Evolutionary conservation across 53 echinoderm and acorn worm genomes (phyloP), one percentile per base, ranked within the genome.

Genomic region (Paracentrotus lividus): DNA sequence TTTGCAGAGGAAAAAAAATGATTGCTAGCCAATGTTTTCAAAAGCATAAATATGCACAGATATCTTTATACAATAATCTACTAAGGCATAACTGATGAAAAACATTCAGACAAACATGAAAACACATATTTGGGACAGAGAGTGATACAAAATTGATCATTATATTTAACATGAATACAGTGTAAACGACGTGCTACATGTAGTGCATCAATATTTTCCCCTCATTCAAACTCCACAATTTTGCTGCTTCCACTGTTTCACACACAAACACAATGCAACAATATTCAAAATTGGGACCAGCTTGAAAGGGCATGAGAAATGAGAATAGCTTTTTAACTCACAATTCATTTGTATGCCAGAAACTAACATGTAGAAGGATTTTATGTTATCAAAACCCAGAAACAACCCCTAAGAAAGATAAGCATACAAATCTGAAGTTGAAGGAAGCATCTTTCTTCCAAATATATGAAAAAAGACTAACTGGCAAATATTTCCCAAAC

Each of bases 41-140:
- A 72, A 72, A 72, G 20, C 40, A 29, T 72, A 72, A 72, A 40
- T 72, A 72, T 18, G 40, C 72, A 72, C 72, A 72, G 15, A 40
- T 5, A 72, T 14, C 57, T 72, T 72, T 72, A 36, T 72, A 72
- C 31, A 36, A 36, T 36, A 16, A 72, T 72, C 69, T 69, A 72
- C 20, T 72, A 72, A 72, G 72, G 72, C 72, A 72, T 38, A 72
- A 38, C 40, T 5, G 40, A 72, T 72, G 36, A 72, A 4, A 69
- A 40, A 36, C 16, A 18, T 36, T 72, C 40, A 40, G 36, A 72
- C 36, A 72, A 67, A 72, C 21, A 21, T 72, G 72, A 36, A 72
- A 38, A 36, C 18, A 72, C 20, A 6, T 36, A 72, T 16, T 14
- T 38, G 20, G 40, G 72, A n/a, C n/a, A n/a, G n/a, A n/a, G n/a